These are phyloP conservation scores for Trematomus bernacchii DNA, from an alignment of 2,797 vertebrate species.

Conservation along the genomic window DNA sequence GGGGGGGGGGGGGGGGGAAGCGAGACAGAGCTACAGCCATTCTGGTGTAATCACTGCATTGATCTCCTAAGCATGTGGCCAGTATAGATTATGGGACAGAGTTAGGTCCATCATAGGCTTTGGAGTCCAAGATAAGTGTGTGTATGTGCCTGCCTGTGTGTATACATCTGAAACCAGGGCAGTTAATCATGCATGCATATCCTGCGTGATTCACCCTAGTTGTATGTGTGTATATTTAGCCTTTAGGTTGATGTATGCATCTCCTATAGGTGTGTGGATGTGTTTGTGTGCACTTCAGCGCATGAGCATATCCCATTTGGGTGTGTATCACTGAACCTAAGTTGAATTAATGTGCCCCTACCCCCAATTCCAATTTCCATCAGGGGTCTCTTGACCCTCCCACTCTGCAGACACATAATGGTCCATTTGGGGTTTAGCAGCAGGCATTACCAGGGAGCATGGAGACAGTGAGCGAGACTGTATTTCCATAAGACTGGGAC, in stretches of 20 bases:
- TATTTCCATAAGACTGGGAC: conserved; percentile 85
- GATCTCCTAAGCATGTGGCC: conserved; percentile 79
- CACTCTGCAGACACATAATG: conserved; percentile 80
- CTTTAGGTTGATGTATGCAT: conserved; percentile 36
- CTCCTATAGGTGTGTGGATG: conserved; percentile 22
- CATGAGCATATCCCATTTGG: conserved; percentile 50
- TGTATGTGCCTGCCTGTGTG: neutral
- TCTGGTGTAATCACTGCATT: conserved; percentile 75
- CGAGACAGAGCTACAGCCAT: conserved; percentile 48
- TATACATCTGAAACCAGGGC: conserved; percentile 29
- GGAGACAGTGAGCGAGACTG: conserved; percentile 72
- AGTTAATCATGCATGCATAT: conserved; percentile 56
- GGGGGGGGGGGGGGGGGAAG: conserved; percentile 4
- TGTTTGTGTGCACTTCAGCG: conserved; percentile 14
- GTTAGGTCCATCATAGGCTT: conserved; percentile 66
- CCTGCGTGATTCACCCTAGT: conserved; percentile 18
- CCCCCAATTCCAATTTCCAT: conserved; percentile 77
- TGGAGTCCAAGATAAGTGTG: conserved; percentile 57
- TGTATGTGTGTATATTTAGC: conserved; percentile 53
- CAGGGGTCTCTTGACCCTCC: conserved; percentile 81
- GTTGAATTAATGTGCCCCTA: conserved; percentile 76
- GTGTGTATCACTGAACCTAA: conserved; percentile 47
- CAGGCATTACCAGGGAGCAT: conserved; percentile 72
- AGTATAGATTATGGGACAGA: conserved; percentile 71
- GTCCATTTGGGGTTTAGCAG: conserved; percentile 82